Conservation (phyloP, 2,113 vertebrate genomes). For the Laticauda colubrina region DNA sequence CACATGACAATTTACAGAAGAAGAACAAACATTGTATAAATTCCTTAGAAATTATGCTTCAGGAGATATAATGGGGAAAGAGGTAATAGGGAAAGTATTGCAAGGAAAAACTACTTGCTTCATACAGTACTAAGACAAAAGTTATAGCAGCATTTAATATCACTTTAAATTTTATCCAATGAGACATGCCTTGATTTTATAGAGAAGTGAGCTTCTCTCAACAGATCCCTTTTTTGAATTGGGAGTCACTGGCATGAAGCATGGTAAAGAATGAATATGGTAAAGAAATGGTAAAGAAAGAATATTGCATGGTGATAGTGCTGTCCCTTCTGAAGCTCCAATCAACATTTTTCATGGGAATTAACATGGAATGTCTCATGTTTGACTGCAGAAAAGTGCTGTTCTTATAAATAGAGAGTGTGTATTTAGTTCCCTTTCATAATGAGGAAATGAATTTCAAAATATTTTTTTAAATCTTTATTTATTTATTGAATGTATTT, state of each 20-base stretch:
- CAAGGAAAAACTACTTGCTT: slow-evolving; percentile 26
- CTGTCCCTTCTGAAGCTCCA: background rate
- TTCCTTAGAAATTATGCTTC: slow-evolving; percentile 33
- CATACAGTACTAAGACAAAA: slow-evolving; percentile 45
- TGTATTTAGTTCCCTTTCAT: background rate
- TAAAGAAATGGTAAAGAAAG: background rate
- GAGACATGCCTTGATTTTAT: background rate
- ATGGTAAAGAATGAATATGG: background rate
- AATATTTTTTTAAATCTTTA: background rate
- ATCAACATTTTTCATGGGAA: background rate
- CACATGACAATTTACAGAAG: slow-evolving; percentile 60
- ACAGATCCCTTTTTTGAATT: background rate
- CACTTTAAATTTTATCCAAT: background rate
- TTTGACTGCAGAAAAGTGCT: background rate
- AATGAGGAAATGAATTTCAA: background rate
- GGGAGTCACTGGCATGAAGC: background rate
- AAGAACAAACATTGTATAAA: slow-evolving; percentile 33
- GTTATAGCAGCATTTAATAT: slow-evolving; percentile 1
- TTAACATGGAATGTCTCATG: background rate
- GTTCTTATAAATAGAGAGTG: background rate
- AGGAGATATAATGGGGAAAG: slow-evolving; percentile 4
- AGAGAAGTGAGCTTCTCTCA: background rate
- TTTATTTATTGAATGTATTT: background rate
- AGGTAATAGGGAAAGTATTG: slow-evolving; percentile 18
- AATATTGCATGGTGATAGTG: background rate